Percentiles rank a stretch among this genome's conserved stretches.
These are phyloP conservation scores for Formica aserva DNA, from an alignment of 2,888 invertebrate genomes.

Conservation along the genomic window DNA sequence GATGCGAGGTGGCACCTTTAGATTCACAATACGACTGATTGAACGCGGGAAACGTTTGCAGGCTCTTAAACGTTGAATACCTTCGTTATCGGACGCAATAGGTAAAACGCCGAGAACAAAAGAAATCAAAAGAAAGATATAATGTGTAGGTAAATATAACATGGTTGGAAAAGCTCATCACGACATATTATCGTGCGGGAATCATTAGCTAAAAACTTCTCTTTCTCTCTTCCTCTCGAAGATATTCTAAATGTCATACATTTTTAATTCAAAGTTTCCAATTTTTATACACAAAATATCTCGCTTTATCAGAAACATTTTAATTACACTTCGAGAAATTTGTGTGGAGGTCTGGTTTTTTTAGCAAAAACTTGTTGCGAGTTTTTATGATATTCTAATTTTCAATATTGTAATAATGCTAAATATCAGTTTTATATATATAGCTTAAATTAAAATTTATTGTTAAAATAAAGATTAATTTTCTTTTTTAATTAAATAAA, in stretches of 20 bases:
- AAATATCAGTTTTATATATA: not conserved
- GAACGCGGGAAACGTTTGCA: slow-evolving; percentile 79
- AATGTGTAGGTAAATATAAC: slow-evolving; percentile 18
- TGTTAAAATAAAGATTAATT: not conserved
- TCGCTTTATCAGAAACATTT: not conserved
- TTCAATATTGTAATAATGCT: not conserved
- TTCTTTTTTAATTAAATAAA: not conserved
- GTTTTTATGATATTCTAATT: not conserved
- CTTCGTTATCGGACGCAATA: slow-evolving; percentile 77
- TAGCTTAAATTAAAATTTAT: not conserved
- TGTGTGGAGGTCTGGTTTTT: not conserved
- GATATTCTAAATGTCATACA: not conserved
- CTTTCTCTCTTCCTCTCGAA: not conserved
- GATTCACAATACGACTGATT: slow-evolving; percentile 80
- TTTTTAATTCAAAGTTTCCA: not conserved
- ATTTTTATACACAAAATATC: not conserved
- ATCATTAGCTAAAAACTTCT: not conserved
- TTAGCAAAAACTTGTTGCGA: not conserved
- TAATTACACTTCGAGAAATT: not conserved
- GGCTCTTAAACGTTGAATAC: slow-evolving; percentile 80
- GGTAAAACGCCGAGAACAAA: slow-evolving; percentile 34
- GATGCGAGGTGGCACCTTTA: slow-evolving; percentile 66
- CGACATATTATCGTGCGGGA: not conserved
- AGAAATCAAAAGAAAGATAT: slow-evolving; percentile 29
- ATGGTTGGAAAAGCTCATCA: slow-evolving; percentile 30